Base-by-base conservation (phyloP, 1,140 invertebrate species). In the Stegodyphus dumicola region DNA sequence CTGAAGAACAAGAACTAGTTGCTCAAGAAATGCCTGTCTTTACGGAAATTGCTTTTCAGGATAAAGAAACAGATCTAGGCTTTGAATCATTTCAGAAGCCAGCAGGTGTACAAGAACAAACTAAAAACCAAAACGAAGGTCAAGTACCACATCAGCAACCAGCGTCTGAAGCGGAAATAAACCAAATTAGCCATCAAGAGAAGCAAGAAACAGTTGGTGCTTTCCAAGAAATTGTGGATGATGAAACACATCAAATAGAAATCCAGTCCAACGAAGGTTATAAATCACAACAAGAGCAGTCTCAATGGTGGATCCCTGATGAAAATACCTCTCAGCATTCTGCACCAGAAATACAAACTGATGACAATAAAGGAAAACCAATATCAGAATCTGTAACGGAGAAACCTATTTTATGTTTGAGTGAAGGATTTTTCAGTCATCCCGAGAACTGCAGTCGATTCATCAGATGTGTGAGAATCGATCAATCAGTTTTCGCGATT, bases 391-490 rank as follows among this genome's bases (percentile, higher is more conserved):
- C 17, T 18, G 10, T 52, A 49, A 48, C 51, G 13, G 74, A 86
- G 33, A 49, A 78, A 18, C 74, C 83, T 6, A 64, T 85, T 48
- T 6, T 86, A 65, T 88, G 87, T 49, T 18, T 13, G 7, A 64
- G 49, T n/a, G 81, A 80, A 70, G 87, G 87, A 15, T 87, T 87
- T 65, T 88, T 86, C 64, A 77, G 74, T 11, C 76, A 87, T 48
- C 86, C 86, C 6, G 64, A 69, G 52, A 77, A 88, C 17, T 88
- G 87, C 49, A 77, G 71, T 18, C 69, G 73, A 52, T 88, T 88
- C 52, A 7, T 80, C n/a, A 78, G 83, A 18, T 88, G 87, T 74
- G 77, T 85, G 2, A 66, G 56, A 51, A 53, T 33, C 6, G 70
- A 80, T 15, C 6, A 87, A 13, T 64, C 48, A 2, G 15, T 54